Evolutionary conservation across 53 echinoderm and acorn worm genomes (phyloP).

Genomic region (Hippasteria phrygiana): DNA sequence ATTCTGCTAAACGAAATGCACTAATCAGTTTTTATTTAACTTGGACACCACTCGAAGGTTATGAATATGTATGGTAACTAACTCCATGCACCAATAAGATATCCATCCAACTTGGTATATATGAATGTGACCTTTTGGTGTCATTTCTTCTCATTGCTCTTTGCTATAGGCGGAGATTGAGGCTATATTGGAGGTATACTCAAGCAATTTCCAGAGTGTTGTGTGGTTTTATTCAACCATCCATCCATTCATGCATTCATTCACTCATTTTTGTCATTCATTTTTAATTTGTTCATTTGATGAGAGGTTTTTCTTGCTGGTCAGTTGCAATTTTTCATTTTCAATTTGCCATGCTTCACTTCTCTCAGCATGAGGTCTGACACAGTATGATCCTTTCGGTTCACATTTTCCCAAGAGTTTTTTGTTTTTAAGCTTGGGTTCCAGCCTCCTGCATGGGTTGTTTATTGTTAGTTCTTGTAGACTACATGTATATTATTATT

Average conservation of each 20-base stretch:
- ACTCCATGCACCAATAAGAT: slow-evolving; percentile 45
- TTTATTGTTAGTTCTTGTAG: too few relatives aligned
- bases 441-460: too few relatives aligned
- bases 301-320: too few relatives aligned
- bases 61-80: slow-evolving; percentile 47
- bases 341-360: too few relatives aligned
- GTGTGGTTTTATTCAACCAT: slow-evolving; percentile 52
- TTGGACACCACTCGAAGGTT: not conserved
- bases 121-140: slow-evolving; percentile 63
- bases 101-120: slow-evolving; percentile 50
- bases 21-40: slow-evolving; percentile 25
- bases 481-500: too few relatives aligned
- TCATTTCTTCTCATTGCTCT: slow-evolving; percentile 69
- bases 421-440: too few relatives aligned
- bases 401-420: too few relatives aligned
- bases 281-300: slow-evolving; percentile 43
- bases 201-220: slow-evolving; percentile 24
- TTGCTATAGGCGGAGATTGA: slow-evolving; percentile 87
- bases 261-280: slow-evolving; percentile 62
- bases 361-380: slow-evolving; percentile 37
- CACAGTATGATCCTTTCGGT: too few relatives aligned
- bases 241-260: slow-evolving; percentile 60
- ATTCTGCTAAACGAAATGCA: slow-evolving; percentile 24
- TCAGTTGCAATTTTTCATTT: not conserved
- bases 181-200: slow-evolving; percentile 87